Percentiles rank a stretch among this genome's conserved stretches.
Conservation (phyloP, 2,888 invertebrate species). For the Melanargia galathea region DNA sequence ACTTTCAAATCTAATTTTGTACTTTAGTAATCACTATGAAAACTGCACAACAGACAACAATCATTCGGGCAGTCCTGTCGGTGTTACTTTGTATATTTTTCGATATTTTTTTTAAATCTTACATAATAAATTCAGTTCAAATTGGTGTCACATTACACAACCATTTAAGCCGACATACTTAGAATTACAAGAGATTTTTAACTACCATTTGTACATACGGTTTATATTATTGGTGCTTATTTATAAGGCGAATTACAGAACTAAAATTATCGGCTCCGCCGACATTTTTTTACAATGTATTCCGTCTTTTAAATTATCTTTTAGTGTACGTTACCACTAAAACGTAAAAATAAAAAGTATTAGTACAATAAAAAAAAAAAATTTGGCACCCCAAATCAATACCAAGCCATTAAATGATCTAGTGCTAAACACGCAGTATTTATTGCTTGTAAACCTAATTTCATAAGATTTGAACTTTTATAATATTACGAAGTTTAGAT, state of each 20-base stretch:
- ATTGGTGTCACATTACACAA: conserved; percentile 47
- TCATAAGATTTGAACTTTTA: conserved; percentile 17
- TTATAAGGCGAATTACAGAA: conserved; percentile 1
- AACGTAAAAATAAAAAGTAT: conserved; percentile 1
- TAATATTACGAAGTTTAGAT: not conserved
- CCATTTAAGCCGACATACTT: conserved; percentile 38
- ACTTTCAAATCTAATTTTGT: conserved; percentile 67
- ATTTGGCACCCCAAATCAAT: conserved; percentile 39
- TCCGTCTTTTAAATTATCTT: not conserved
- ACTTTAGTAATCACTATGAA: conserved; percentile 69
- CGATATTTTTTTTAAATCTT: not conserved
- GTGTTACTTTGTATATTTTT: conserved; percentile 11
- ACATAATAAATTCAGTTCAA: conserved; percentile 21
- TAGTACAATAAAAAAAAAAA: conserved; percentile 10
- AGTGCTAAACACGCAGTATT: conserved; percentile 1
- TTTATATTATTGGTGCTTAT: conserved; percentile 19
- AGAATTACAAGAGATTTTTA: conserved; percentile 36
- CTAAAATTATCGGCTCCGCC: not conserved
- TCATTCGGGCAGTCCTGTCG: conserved; percentile 30
- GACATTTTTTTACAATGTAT: not conserved
- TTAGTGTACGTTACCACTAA: not conserved
- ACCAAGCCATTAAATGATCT: conserved; percentile 19
- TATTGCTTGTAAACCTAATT: conserved; percentile 6
- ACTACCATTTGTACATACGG: conserved; percentile 40
- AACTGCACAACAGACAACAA: conserved; percentile 22